Evolutionary conservation across 2,113 vertebrate genomes (phyloP), one percentile per base, ranked within the genome.

Genomic region (Dasypus novemcinctus): DNA sequence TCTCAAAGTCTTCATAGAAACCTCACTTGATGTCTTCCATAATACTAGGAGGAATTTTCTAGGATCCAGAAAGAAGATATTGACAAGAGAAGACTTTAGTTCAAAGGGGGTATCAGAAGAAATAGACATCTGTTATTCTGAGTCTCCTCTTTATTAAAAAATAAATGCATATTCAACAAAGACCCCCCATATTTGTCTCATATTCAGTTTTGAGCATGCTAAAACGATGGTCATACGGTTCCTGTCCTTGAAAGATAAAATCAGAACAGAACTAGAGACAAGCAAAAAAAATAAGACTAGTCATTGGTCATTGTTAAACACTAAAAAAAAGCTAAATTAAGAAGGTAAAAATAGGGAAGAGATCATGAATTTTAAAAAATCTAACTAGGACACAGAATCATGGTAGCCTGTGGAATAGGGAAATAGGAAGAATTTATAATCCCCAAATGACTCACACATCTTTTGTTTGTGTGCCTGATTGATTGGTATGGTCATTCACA

Each of bases 1-100:
- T 88, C 87, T 95, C 78, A 71, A 27, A 71, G 46, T 74, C 94
- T 93, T 95, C 68, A 21, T 79, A 74, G 71, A 95, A 93, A 91
- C 61, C 25, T 93, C 57, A 88, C 31, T 83, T 74, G 83, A 91
- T 38, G 54, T 91, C 72, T 95, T 68, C 57, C 63, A 72, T 20
- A 95, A 23, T 38, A 74, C 46, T n/a, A 38, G 38, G 57, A 87
- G 3, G 31, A 80, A 72, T 84, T 80, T 88, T 88, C 57, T 88
- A 88, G 72, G 83, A 93, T 49, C 36, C 71, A 91, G 64, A 95
- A 91, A 29, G 63, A 79, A 95, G 71, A 79, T 43, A 66, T 61
- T 83, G 71, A 74, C 64, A 61, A 91, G 8, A 61, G 52, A 57
- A 87, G 46, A 87, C 25, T 43, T 93, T 66, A 68, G 15, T 21